A percentile compares a stretch with the other conserved stretches of the same genome.
These are phyloP conservation scores for Ctenopoma kingsleyae DNA, from an alignment of 2,797 vertebrate genomes.

Conservation along the genomic window DNA sequence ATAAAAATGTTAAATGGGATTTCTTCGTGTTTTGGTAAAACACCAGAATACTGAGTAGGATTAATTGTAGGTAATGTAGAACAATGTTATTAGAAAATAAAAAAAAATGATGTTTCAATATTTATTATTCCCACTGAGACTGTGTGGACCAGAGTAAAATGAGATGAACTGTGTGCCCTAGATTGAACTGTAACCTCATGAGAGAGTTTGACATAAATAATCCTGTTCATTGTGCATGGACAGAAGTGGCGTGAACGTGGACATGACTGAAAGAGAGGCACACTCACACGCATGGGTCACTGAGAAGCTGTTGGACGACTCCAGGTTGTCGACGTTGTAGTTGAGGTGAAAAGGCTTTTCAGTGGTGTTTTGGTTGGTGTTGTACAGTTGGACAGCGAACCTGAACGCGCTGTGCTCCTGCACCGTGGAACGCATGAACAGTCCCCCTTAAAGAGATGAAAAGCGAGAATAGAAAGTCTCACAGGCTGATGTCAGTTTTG, in stretches of 20 bases:
- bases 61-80: background rate
- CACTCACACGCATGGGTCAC: slow-evolving; percentile 99
- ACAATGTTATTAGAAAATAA: background rate
- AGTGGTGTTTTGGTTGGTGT: slow-evolving; percentile 99
- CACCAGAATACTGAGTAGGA: background rate
- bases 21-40: background rate
- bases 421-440: slow-evolving; percentile 99
- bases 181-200: slow-evolving; percentile 44
- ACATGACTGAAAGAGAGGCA: slow-evolving; percentile 59
- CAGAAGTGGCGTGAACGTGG: slow-evolving; percentile 28
- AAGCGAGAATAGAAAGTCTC: slow-evolving; percentile 45
- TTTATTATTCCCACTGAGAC: slow-evolving; percentile 15
- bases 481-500: background rate
- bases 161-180: slow-evolving; percentile 38
- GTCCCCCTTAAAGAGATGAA: slow-evolving; percentile 89
- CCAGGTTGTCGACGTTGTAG: slow-evolving; percentile 99
- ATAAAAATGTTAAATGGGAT: background rate
- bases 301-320: slow-evolving; percentile 99
- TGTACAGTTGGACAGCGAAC: slow-evolving; percentile 99
- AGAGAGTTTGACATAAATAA: slow-evolving; percentile 62
- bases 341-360: slow-evolving; percentile 99
- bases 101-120: background rate
- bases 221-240: slow-evolving; percentile 50
- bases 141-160: slow-evolving; percentile 23
- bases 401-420: slow-evolving; percentile 99